These are phyloP conservation scores for Panagrolaimus sp. DNA, from an alignment of 1,140 invertebrate species.

Conservation along the genomic window DNA sequence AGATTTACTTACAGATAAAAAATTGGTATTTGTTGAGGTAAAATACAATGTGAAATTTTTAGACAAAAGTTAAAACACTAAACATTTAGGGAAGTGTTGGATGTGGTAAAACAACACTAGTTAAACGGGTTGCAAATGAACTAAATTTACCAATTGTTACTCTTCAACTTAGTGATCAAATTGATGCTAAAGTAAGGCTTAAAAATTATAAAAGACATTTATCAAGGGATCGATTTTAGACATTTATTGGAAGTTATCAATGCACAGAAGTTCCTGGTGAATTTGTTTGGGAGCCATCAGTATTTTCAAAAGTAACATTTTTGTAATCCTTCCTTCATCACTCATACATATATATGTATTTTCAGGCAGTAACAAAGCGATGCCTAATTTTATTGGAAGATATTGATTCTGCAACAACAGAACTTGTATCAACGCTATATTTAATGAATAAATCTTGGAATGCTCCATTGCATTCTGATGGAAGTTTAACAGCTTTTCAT, in stretches of 20 bases:
- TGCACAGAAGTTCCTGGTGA: conserved; percentile 94
- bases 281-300: conserved; percentile 89
- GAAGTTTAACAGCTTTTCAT: conserved; percentile 22
- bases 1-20: neutral
- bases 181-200: conserved; percentile 73
- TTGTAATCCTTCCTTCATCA: conserved; percentile 12
- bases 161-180: conserved; percentile 92
- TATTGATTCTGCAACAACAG: conserved; percentile 82
- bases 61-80: no score
- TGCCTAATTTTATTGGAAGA: conserved; percentile 92
- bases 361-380: conserved; percentile 74
- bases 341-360: conserved; percentile 15
- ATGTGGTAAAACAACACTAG: conserved; percentile 83
- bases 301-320: conserved; percentile 76
- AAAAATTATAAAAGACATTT: no score
- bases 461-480: conserved; percentile 16
- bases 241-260: conserved; percentile 83
- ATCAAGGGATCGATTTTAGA: conserved; percentile 60
- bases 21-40: conserved; percentile 12
- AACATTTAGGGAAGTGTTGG: conserved; percentile 72
- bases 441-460: conserved; percentile 72
- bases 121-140: conserved; percentile 80
- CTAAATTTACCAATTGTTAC: conserved; percentile 62
- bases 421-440: conserved; percentile 79
- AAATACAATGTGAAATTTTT: neutral